phyloP scores from a whole-genome alignment of 2,113 vertebrate genomes.

The Coreoperca whiteheadi region DNA sequence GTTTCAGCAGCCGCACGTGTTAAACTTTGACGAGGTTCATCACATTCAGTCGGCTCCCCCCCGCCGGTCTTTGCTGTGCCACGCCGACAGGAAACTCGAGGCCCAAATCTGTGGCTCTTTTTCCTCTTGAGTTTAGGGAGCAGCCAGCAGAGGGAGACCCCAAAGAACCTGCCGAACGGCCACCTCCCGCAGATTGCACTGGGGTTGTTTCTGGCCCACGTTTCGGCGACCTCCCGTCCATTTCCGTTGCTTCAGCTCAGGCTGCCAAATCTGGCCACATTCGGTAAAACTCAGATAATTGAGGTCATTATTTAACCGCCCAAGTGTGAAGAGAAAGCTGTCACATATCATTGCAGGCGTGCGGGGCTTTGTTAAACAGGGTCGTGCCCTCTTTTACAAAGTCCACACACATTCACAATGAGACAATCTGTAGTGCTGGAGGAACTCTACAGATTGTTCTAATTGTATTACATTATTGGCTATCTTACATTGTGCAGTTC shows the following conservation, averaged over 20 bases:
- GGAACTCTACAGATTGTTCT: constrained; percentile 2
- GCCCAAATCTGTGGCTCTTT: background rate
- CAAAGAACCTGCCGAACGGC: background rate
- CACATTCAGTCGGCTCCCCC: background rate
- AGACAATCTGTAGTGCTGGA: background rate
- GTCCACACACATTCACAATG: background rate
- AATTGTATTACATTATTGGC: constrained; percentile 28
- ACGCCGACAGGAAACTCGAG: background rate
- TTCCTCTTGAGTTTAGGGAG: background rate
- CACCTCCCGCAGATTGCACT: background rate
- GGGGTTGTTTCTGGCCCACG: background rate
- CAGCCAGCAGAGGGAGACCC: background rate
- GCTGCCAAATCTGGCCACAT: background rate
- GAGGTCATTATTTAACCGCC: constrained; percentile 15
- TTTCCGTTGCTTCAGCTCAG: background rate
- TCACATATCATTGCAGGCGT: background rate
- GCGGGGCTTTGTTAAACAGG: background rate
- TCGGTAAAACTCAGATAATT: background rate
- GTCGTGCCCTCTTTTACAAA: background rate
- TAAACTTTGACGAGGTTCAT: constrained; percentile 1
- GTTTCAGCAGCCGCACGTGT: background rate
- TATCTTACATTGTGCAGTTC: constrained; percentile 11
- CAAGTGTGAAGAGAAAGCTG: background rate
- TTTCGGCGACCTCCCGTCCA: background rate
- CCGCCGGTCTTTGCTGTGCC: background rate